Evolutionary conservation across 2,888 invertebrate genomes (phyloP), one percentile per base, ranked within the genome.

Genomic region (Mesorhabditis spiculigera): DNA sequence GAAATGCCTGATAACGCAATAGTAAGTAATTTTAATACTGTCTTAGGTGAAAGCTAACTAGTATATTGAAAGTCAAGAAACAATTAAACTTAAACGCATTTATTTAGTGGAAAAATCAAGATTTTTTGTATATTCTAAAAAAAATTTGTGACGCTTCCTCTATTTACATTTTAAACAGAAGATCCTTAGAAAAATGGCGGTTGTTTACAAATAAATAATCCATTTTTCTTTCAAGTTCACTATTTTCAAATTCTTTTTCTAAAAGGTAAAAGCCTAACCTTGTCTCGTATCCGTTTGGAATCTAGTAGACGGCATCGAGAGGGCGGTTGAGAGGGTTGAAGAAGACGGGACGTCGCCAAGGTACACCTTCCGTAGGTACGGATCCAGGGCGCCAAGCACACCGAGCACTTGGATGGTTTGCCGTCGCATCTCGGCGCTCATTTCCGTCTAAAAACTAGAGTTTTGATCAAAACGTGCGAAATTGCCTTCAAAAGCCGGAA

Each of bases 341-440:
- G 78, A 80, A 4, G 81, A 78, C 50, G 78, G 78, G 2, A 85
- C 82, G 4, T 79, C 74, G 16, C 96, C 95, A 73, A 93, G 90
- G 82, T 93, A 93, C 89, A 96, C 92, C 88, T 97, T 97, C 86
- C 96, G 94, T 85, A 94, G 94, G 88, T 96, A 98, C 0, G 98
- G 98, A 89, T 99, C 98, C 80, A 98, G 89, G 0, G 97, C 97
- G 4, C 98, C 98, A 2, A 98, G 88, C 3, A 97, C 88, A 4
- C 98, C 98, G 13, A 99, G 88, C 10, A 97, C 95, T 68, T 95
- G 90, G 71, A 98, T 94, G 0, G 95, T 95, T 89, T 96, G 93
- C 41, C 82, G 74, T 41, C 84, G 76, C 79, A 84, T 86, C 16
- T 80, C 70, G 16, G 77, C 75, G 8, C 75, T 73, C 77, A 95